Conservation (phyloP, 2,888 invertebrate genomes). For the Sclerodermus sp. region DNA sequence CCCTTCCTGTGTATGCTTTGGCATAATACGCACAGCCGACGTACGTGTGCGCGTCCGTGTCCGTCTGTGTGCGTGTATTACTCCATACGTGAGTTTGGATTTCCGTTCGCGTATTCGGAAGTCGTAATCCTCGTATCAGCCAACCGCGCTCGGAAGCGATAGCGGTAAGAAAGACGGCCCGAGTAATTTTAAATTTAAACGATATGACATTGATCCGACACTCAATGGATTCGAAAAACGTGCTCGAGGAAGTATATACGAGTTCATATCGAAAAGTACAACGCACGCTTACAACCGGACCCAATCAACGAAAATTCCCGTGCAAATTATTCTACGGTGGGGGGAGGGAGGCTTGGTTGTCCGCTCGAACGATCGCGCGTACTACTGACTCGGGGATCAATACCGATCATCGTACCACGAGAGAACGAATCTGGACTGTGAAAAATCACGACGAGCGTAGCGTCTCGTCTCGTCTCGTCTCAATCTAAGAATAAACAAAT, state of each 20-base stretch:
- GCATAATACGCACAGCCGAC: too few relatives aligned
- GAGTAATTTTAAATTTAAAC: conserved; percentile 16
- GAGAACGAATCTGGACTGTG: too few relatives aligned
- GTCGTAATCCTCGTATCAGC: conserved; percentile 23
- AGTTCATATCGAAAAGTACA: neutral
- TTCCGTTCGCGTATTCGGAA: conserved; percentile 21
- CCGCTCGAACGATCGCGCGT: too few relatives aligned
- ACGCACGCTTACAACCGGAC: neutral
- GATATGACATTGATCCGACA: conserved; percentile 13
- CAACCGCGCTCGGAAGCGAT: conserved; percentile 3
- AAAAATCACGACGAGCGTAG: too few relatives aligned
- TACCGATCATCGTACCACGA: too few relatives aligned
- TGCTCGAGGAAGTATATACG: neutral
- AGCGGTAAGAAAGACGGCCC: neutral
- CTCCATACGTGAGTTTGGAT: conserved; percentile 10
- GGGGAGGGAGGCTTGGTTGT: too few relatives aligned
- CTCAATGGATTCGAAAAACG: conserved; percentile 13
- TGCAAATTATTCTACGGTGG: too few relatives aligned
- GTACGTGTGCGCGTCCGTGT: neutral
- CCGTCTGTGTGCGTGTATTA: neutral
- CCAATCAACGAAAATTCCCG: too few relatives aligned
- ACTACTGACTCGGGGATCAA: too few relatives aligned
- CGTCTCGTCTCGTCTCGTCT: too few relatives aligned
- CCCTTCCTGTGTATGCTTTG: too few relatives aligned
- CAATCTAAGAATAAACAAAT: too few relatives aligned